Conservation (phyloP, 2,888 invertebrate species). For the Leucozona laternaria region DNA sequence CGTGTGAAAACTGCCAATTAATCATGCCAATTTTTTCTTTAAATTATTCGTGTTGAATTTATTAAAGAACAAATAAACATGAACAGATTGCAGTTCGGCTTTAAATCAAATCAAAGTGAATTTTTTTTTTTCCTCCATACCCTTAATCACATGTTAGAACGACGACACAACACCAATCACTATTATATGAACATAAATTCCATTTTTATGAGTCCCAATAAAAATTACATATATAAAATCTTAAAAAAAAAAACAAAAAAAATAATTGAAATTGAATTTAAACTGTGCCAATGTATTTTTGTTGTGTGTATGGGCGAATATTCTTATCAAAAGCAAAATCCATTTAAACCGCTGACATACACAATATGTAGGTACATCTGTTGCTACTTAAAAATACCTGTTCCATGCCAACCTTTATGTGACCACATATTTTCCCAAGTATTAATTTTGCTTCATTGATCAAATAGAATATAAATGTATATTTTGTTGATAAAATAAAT, state of each 20-base stretch:
- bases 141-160: slow-evolving; percentile 8
- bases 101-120: not conserved
- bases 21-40: not conserved
- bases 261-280: slow-evolving; percentile 55
- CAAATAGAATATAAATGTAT: slow-evolving; percentile 45
- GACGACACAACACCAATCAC: not conserved
- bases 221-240: not conserved
- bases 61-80: not conserved
- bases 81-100: not conserved
- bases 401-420: slow-evolving; percentile 1
- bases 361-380: no score
- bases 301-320: not conserved
- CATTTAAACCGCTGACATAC: slow-evolving; percentile 54
- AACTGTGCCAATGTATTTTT: not conserved
- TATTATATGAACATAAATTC: slow-evolving; percentile 12
- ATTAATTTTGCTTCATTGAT: slow-evolving; percentile 58
- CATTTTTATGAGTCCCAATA: slow-evolving; percentile 38
- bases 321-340: slow-evolving; percentile 42
- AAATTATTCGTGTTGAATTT: not conserved
- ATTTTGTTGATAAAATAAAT: slow-evolving; percentile 30
- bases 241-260: slow-evolving; percentile 8
- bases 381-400: slow-evolving; percentile 29
- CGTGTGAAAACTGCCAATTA: not conserved
- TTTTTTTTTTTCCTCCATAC: not conserved
- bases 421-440: slow-evolving; percentile 36